Conservation (phyloP, 2,113 vertebrate species). For the Barnardius zonarius region DNA sequence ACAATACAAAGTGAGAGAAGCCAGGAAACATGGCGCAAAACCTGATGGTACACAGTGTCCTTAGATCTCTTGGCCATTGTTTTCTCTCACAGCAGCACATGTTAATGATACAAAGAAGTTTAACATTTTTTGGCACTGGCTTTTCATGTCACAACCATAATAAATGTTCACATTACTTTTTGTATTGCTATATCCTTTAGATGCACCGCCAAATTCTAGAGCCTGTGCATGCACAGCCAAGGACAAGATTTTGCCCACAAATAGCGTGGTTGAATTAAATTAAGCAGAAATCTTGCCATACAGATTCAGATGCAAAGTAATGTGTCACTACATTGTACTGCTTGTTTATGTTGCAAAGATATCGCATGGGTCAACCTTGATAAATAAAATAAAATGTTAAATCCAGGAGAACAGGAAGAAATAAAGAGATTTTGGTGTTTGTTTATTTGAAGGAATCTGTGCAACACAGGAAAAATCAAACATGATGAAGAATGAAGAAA, state of each 20-base stretch:
- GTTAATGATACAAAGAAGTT: conserved; percentile 52
- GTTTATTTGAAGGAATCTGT: conserved; percentile 59
- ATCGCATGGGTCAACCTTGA: neutral
- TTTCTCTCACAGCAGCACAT: conserved; percentile 38
- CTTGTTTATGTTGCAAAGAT: neutral
- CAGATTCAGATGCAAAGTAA: neutral
- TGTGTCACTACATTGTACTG: neutral
- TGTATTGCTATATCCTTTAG: conserved; percentile 48
- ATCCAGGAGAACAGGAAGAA: neutral
- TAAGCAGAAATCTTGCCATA: neutral
- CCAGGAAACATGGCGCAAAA: conserved; percentile 48
- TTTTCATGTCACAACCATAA: conserved; percentile 53
- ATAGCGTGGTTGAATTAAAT: neutral
- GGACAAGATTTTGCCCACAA: conserved; percentile 21
- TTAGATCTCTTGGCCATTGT: conserved; percentile 52
- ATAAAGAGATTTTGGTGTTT: neutral
- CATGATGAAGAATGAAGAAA: conserved; percentile 69
- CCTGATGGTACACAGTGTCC: conserved; percentile 66
- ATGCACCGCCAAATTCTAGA: conserved; percentile 10
- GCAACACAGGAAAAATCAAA: conserved; percentile 51
- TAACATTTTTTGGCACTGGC: conserved; percentile 40
- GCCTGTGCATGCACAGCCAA: neutral
- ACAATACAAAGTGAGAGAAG: conserved; percentile 61
- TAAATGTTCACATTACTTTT: conserved; percentile 49
- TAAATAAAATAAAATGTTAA: neutral